These are phyloP conservation scores for Azorinus chamasolen DNA, from an alignment of 2,888 invertebrate species.

Conservation along the genomic window DNA sequence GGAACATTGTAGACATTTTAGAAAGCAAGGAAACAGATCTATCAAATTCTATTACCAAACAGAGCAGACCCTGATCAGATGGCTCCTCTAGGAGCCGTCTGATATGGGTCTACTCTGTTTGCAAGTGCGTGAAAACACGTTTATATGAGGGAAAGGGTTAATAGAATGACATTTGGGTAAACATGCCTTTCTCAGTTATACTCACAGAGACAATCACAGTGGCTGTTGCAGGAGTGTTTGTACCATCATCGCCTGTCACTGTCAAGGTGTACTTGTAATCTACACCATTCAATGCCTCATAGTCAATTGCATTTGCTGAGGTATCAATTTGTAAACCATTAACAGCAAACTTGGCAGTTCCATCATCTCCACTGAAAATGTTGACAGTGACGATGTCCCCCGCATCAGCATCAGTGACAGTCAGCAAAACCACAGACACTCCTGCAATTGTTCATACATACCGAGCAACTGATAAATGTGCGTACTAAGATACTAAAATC, in stretches of 20 bases:
- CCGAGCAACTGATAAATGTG: too few relatives aligned
- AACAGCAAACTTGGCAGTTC: conserved; percentile 47
- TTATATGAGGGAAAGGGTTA: too few relatives aligned
- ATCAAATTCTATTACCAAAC: too few relatives aligned
- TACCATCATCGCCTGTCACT: conserved; percentile 59
- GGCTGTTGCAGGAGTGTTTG: conserved; percentile 55
- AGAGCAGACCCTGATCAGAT: too few relatives aligned
- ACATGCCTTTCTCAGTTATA: neutral
- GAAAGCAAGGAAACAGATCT: too few relatives aligned
- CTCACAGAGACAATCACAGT: conserved; percentile 58
- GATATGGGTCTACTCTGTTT: too few relatives aligned
- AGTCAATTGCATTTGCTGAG: conserved; percentile 66
- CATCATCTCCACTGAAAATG: conserved; percentile 65
- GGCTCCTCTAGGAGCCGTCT: too few relatives aligned
- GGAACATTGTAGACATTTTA: too few relatives aligned
- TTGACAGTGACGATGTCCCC: conserved; percentile 47
- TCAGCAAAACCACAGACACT: conserved; percentile 59
- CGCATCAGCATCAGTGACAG: conserved; percentile 71
- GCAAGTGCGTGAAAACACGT: too few relatives aligned
- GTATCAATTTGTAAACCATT: conserved; percentile 56
- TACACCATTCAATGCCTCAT: conserved; percentile 61
- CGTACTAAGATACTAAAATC: too few relatives aligned
- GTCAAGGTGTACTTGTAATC: conserved; percentile 64
- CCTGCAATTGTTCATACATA: conserved; percentile 45
- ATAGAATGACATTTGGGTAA: too few relatives aligned